phyloP scores from a whole-genome alignment of 2,113 vertebrate species.

The Platysternon megacephalum region DNA sequence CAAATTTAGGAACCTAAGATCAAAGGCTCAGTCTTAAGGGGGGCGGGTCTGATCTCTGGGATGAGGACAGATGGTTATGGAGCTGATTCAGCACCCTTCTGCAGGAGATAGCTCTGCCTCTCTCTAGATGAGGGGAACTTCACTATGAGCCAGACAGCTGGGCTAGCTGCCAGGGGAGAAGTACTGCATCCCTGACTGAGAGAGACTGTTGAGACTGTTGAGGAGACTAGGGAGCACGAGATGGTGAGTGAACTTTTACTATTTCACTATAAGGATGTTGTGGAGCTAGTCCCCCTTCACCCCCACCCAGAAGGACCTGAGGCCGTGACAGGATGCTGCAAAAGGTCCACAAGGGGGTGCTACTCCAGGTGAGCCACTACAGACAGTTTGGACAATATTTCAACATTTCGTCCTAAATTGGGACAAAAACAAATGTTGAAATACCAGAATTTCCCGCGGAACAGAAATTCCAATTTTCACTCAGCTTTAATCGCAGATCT shows the following conservation, averaged over 20 bases:
- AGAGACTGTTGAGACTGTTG: neutral
- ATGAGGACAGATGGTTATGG: neutral
- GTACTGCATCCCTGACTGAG: neutral
- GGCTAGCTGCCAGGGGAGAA: neutral
- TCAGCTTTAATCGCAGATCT: neutral
- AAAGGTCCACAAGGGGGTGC: too few relatives aligned
- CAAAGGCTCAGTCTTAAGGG: neutral
- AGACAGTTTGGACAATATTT: too few relatives aligned
- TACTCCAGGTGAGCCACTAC: too few relatives aligned
- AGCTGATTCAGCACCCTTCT: neutral
- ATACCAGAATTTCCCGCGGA: too few relatives aligned
- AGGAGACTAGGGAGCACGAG: neutral
- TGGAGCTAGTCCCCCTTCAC: too few relatives aligned
- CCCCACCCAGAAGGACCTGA: too few relatives aligned
- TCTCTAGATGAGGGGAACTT: neutral
- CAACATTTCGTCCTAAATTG: too few relatives aligned
- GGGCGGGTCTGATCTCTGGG: neutral
- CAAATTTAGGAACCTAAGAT: neutral
- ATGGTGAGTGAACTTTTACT: neutral
- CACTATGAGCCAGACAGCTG: neutral
- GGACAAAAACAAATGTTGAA: too few relatives aligned
- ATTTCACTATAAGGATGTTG: too few relatives aligned
- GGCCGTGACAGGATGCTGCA: too few relatives aligned
- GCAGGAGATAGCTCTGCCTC: neutral
- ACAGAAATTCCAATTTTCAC: too few relatives aligned